Base-by-base conservation (phyloP, 2,888 invertebrate species). In the Phalera bucephala region DNA sequence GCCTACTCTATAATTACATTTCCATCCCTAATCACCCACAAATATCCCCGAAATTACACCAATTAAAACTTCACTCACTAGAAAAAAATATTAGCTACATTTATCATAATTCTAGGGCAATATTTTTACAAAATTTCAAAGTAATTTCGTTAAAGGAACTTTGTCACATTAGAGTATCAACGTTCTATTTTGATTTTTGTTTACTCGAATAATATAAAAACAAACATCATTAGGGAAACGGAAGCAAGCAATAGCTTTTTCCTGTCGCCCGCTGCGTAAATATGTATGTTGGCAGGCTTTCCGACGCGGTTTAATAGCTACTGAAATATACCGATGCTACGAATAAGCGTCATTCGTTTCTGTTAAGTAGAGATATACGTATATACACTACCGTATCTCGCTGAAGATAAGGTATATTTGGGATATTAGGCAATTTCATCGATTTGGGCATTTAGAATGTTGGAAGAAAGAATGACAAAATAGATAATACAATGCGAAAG, bases 201-300 rank as follows among this genome's bases (percentile, higher is more conserved):
- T 49, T 44, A 52, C 45, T 33, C 27, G 49, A 52, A 54, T 54
- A 51, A 51, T 55, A 50, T 49, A 59, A 57, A 61, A 64, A 52
- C 56, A 65, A 65, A 62, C 60, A 56, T 65, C 65, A 61, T 65
- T 65, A 65, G 45, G 60, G 53, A 54, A 65, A 36, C 55, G 64
- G 63, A 63, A 55, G 58, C 52, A 44, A 48, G 59, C 61, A 62
- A 62, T 64, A 52, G 60, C 54, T 45, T 55, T 48, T 65, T 65
- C 65, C 65, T 64, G 62, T 50, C 50, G 45, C 40, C 32, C 36
- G 25, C 33, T 36, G 39, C 41, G 55, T 62, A 50, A 56, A 59
- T 54, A 20, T 50, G 45, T 48, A 45, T 48, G 55, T 55, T 52
- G 62, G 45, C 48, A 47, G 37, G 21, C 2, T n/a, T n/a, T n/a